Evolutionary conservation across 2,113 vertebrate genomes (phyloP).

Genomic region (Miniopterus natalensis): DNA sequence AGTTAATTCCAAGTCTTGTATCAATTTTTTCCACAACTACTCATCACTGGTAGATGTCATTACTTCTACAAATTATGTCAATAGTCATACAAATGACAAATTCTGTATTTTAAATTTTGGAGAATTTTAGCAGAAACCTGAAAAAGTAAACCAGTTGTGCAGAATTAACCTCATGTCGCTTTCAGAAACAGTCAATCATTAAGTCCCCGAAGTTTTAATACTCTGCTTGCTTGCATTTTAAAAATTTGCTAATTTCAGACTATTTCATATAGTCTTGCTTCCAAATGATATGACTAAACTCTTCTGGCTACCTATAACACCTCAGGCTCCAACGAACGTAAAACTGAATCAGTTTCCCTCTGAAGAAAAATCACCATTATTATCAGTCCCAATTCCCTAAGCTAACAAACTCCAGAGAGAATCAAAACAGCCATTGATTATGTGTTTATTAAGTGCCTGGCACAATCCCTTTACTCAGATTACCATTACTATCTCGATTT

Average conservation of each 20-base stretch:
- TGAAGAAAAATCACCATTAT: constrained; percentile 4
- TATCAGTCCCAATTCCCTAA: background rate
- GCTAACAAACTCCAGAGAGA: background rate
- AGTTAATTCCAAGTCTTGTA: background rate
- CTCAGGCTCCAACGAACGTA: constrained; percentile 9
- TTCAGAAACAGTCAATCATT: constrained; percentile 29
- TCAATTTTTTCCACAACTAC: background rate
- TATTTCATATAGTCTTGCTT: constrained; percentile 29
- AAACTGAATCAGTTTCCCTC: constrained; percentile 45
- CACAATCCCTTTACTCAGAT: background rate
- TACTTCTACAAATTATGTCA: constrained; percentile 13
- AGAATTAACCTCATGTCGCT: background rate
- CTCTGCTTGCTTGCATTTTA: background rate
- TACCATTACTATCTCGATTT: background rate
- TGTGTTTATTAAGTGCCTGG: background rate
- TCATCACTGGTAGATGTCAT: background rate
- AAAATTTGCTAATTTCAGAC: background rate
- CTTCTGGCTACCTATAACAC: background rate
- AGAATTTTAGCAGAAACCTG: constrained; percentile 53
- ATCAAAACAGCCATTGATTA: constrained; percentile 25
- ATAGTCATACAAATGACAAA: constrained; percentile 4
- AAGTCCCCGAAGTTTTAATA: constrained; percentile 11
- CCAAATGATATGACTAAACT: background rate
- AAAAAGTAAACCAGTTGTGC: background rate
- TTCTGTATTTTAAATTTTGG: constrained; percentile 30